These are phyloP conservation scores for Bothrops jararaca DNA, from an alignment of 2,113 vertebrate genomes.

Conservation along the genomic window DNA sequence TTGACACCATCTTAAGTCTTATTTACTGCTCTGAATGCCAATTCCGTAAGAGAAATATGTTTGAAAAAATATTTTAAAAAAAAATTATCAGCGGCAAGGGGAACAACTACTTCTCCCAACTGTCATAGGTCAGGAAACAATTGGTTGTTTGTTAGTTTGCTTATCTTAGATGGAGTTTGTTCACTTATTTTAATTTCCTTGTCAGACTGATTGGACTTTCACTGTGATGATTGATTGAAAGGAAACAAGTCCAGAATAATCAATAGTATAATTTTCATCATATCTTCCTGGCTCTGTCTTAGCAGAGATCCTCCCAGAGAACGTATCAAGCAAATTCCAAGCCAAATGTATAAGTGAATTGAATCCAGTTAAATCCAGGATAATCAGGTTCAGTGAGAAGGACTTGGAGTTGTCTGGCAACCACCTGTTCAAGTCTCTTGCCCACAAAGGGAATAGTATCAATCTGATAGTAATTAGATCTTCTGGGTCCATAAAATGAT, in stretches of 20 bases:
- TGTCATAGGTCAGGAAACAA: neutral
- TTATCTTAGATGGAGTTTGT: neutral
- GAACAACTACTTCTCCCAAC: neutral
- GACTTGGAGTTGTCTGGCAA: neutral
- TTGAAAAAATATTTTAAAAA: neutral
- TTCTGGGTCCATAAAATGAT: neutral
- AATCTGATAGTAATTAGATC: neutral
- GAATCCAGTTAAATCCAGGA: neutral
- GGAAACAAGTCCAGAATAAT: neutral
- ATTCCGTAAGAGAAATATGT: neutral
- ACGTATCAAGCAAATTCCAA: neutral
- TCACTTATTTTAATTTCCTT: neutral
- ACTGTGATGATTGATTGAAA: neutral
- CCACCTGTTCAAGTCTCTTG: neutral
- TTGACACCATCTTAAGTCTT: neutral
- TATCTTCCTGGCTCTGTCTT: neutral
- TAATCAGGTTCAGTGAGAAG: neutral
- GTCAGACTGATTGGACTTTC: neutral
- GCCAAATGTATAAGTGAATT: neutral
- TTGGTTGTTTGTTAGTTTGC: neutral
- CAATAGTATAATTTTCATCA: neutral
- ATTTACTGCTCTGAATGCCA: neutral
- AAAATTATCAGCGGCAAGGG: neutral
- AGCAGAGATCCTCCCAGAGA: neutral
- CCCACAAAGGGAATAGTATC: neutral